Percentiles rank a stretch among this genome's conserved stretches.
Conservation (phyloP, 2,888 invertebrate genomes). For the Drosophila siamana region DNA sequence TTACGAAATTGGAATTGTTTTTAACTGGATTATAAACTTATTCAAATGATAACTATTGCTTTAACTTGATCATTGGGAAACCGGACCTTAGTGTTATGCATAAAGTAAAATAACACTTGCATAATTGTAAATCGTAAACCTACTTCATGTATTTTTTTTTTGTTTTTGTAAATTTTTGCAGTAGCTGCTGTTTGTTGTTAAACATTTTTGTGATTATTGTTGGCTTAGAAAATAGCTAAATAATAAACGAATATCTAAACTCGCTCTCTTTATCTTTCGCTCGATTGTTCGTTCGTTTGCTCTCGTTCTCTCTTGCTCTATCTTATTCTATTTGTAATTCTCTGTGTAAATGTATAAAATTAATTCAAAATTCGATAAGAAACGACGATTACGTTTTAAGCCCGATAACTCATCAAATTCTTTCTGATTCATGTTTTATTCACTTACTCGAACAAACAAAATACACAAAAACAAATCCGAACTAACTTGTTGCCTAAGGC, state of each 20-base stretch:
- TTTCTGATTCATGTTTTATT: constrained; percentile 78
- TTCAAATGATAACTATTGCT: no score
- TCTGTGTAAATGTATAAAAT: constrained; percentile 55
- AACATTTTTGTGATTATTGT: constrained; percentile 43
- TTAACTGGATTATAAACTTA: not conserved
- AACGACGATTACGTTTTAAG: constrained; percentile 47
- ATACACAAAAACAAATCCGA: constrained; percentile 68
- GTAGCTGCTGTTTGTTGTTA: constrained; percentile 52
- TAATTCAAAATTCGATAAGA: constrained; percentile 38
- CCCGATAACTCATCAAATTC: constrained; percentile 70
- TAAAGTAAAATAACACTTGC: constrained; percentile 1
- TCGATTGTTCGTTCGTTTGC: constrained; percentile 12
- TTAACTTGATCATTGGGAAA: not conserved
- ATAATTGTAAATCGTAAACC: constrained; percentile 31
- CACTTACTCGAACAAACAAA: constrained; percentile 63
- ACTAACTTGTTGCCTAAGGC: constrained; percentile 80
- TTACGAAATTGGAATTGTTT: not conserved
- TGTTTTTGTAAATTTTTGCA: constrained; percentile 29
- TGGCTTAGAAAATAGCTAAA: constrained; percentile 43
- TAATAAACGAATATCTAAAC: not conserved
- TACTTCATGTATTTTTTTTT: constrained; percentile 14
- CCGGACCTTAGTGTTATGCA: not conserved
- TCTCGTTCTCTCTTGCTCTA: constrained; percentile 12
- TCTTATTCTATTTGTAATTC: constrained; percentile 24
- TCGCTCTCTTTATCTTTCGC: constrained; percentile 16